Evolutionary conservation across 2,113 vertebrate genomes (phyloP), one percentile per base, ranked within the genome.

Genomic region (Hemicordylus capensis): DNA sequence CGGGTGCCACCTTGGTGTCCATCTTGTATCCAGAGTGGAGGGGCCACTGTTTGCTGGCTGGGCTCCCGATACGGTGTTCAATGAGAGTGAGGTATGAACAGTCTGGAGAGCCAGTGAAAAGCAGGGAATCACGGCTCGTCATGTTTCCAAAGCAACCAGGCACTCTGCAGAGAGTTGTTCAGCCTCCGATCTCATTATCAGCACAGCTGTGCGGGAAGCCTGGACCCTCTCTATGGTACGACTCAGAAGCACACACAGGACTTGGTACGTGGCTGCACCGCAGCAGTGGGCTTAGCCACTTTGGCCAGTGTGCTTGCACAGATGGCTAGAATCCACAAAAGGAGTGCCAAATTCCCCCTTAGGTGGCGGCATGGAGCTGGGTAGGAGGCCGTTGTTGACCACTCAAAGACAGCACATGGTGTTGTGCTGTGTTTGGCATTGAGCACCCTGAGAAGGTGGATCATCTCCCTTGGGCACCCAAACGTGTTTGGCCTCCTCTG

Each of bases 71-170:
- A 69, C 2, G n/a, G 19, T 20, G 58, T 81, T 4, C 69, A 84
- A 87, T 2, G 0, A 0, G 1, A 90, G 87, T 0, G 14, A 91
- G 89, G 81, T 87, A 85, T 86, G 78, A 77, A 93, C 86, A 87
- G 77, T 48, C 84, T 80, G 90, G 87, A 69, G 87, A 93, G 83
- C 54, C 81, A 70, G 91, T 4, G 6, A 94, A 67, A 51, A 1
- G 80, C 3, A 3, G 81, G 0, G 24, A 85, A 87, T 2, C 2
- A 17, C 4, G 34, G 66, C 66, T 19, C 7, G 5, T 69, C 15
- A 19, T 6, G 89, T 95, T 94, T 90, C 93, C 90, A 76, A 89
- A 93, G 93, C 94, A 94, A 92, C 93, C 82, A 0, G 4, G 54
- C 0, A 4, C 73, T 74, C 86, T 17, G 0, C 85, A 89, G 89